Base-by-base conservation (phyloP, 2,113 vertebrate genomes). In the Poecilia latipinna region DNA sequence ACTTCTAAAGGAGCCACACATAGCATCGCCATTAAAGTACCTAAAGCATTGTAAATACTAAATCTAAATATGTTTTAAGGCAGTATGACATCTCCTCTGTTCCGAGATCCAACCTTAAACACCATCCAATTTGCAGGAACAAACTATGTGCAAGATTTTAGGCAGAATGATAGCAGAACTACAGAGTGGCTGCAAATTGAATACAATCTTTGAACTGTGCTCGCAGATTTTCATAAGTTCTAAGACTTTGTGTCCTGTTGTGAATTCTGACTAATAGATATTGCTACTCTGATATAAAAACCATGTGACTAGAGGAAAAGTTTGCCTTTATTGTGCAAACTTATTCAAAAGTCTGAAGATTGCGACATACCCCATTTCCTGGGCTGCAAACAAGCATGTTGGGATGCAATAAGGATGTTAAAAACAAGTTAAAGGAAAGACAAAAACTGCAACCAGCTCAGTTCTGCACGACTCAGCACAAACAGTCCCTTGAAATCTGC, bases 21-120 rank as follows among this genome's bases (percentile, higher is more conserved):
- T 78, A 83, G 79, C 83, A 48, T 85, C 86, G 80, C 83, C 75
- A 83, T 70, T 81, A 48, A 83, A 83, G 80, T 87, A 88, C 80
- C 78, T 83, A 86, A 89, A 88, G 90, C 63, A 89, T 79, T 48
- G 68, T 76, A 84, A 90, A 87, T 78, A 78, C 82, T 79, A 80
- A 71, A 74, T 86, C 65, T 24, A 88, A 88, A 86, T 83, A 89
- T 78, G 80, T 88, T 89, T 93, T 92, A 94, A 94, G 92, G 93
- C 92, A 93, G 88, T 90, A 89, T 89, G 89, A 90, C 62, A 4
- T 84, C 86, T 86, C 77, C 72, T 82, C 67, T 57, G 62, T 77
- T 87, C 67, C 78, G 24, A 29, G 73, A 81, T 79, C 65, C 82
- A 86, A 85, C 68, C 42, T 69, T 68, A 44, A 67, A 65, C 65